Evolutionary conservation across 2,113 vertebrate genomes (phyloP), one percentile per base, ranked within the genome.

Genomic region (Neogobius melanostomus): DNA sequence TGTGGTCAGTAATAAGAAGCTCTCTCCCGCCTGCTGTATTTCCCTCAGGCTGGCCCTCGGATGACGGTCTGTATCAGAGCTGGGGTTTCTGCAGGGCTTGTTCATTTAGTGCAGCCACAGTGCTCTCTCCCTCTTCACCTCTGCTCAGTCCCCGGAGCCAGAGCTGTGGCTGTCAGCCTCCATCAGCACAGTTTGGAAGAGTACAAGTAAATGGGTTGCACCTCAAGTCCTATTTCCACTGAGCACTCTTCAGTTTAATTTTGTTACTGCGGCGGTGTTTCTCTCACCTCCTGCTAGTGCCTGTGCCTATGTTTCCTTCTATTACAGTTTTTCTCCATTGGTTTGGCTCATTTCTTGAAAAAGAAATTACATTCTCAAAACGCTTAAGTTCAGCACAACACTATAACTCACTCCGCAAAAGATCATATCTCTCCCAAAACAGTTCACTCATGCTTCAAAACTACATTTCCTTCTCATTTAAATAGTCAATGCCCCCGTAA

Each of bases 151-250:
- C 69, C 53, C 42, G 44, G n/a, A 76, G 79, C 65, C 61, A 75
- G 64, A 69, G 56, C 60, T 75, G 71, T 36, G 56, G 36, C 65
- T 14, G 76, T 82, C 74, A 79, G 69, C 67, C 81, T 71, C 65
- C 11, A 66, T 75, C 78, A 82, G 74, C 76, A 72, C 63, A 60
- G 64, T 75, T 74, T 79, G 70, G n/a, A 15, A 66, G 44, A 82
- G 71, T 62, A 75, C 50, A 74, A 81, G 69, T 76, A 84, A 81
- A 85, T 76, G 71, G 64, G 68, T 73, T 81, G 69, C 64, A 77
- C 71, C 82, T 76, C 73, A 53, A 69, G 78, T 86, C 75, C 67
- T 69, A 82, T 82, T 85, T 79, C 66, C 71, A 82, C 80, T 84
- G 68, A 79, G 50, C 64, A 63, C 63, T 80, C 16, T 21, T 71